Base-by-base conservation (phyloP, 2,888 invertebrate species). In the Escarpia spicata region DNA sequence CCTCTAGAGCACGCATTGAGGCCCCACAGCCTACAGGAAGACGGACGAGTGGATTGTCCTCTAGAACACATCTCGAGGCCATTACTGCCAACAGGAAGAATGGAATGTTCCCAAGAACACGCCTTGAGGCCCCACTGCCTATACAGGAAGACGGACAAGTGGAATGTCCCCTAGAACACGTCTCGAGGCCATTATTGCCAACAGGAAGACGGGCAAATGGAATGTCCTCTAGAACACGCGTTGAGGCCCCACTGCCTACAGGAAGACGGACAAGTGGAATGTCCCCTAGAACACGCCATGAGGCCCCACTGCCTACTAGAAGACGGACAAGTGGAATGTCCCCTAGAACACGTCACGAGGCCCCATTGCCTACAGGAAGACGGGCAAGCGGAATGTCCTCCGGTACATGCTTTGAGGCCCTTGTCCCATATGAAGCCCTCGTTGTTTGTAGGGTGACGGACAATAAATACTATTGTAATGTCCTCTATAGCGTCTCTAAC, bases 221-320 rank as follows among this genome's bases (percentile, higher is more conserved):
- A 45, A 91, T 45, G 45, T 44, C 15, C 26, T 12, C 45, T n/a
- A 92, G 96, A 43, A 95, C 94, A 93, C 95, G 95, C 19, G 95
- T 96, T 93, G 95, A 95, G 92, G 95, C 94, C 43, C 93, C 75
- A 75, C 26, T n/a, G 75, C 95, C 15, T 96, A 96, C 95, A 93
- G 95, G 92, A 95, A 94, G 52, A 96, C 95, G 43, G 96, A 96
- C 15, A 96, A 96, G 93, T 96, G 96, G 96, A 96, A 96, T 92
- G 95, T 96, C 92, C 94, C 96, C 93, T 96, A 94, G 95, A 43
- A 92, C 44, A 43, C 15, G 9, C 52, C 4, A 31, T 6, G 91
- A 91, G 3, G 44, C 10, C 52, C 96, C 31, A 94, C 95, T 0
- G 92, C 94, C 26, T 96, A 96, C 94, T 92, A 94, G 92, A 94